These are phyloP conservation scores for Melanotus villosus DNA, from an alignment of 2,888 invertebrate genomes.

Conservation along the genomic window DNA sequence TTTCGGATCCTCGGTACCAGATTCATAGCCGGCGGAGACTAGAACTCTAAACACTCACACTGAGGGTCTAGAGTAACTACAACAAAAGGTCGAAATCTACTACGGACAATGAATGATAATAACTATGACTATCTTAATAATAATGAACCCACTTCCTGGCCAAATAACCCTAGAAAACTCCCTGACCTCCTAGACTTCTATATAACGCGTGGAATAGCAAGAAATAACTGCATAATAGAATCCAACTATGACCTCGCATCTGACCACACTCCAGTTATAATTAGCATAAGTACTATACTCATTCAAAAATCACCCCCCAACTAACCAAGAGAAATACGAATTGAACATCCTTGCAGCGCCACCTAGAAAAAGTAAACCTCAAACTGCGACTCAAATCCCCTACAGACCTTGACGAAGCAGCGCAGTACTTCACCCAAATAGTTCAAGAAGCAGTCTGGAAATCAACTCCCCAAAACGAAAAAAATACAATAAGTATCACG, in stretches of 20 bases:
- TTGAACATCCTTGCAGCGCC: no score
- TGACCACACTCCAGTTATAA: background rate
- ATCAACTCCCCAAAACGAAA: no score
- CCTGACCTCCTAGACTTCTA: background rate
- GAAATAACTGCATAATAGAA: background rate
- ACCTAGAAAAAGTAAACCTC: no score
- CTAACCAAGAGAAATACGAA: no score
- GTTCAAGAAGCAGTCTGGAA: no score
- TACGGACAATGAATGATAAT: background rate
- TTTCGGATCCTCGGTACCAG: background rate
- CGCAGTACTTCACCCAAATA: no score
- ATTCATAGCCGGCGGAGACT: constrained; percentile 9
- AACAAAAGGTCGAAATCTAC: constrained; percentile 2
- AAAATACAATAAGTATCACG: no score
- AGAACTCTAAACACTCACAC: constrained; percentile 1
- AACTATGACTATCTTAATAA: background rate
- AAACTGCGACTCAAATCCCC: no score
- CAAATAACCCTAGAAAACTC: background rate
- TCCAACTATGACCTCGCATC: background rate
- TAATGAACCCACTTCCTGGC: background rate
- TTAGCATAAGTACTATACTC: no score
- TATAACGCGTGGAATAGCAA: background rate
- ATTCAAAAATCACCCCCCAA: no score
- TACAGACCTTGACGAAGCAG: no score
- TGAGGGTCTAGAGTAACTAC: constrained; percentile 14